These are phyloP conservation scores for Chrysomela aeneicollis DNA, from an alignment of 2,888 invertebrate genomes.

Conservation along the genomic window DNA sequence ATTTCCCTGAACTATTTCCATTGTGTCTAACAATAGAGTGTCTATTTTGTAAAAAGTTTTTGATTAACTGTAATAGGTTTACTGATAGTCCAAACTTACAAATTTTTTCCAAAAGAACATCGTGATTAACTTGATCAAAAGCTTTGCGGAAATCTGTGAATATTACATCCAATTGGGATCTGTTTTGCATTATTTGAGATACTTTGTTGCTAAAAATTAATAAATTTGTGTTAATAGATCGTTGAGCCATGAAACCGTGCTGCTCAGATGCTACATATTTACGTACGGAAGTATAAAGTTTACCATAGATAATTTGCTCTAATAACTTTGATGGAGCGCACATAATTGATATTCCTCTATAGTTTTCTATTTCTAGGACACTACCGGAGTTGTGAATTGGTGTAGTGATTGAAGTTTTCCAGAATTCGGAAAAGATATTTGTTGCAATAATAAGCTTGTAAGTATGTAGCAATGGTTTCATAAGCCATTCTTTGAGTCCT, in stretches of 20 bases:
- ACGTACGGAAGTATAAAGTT: background rate
- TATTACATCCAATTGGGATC: slow-evolving; percentile 2
- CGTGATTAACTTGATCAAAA: slow-evolving; percentile 14
- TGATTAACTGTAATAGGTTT: background rate
- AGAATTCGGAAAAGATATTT: background rate
- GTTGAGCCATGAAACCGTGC: slow-evolving; percentile 4
- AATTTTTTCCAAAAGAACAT: background rate
- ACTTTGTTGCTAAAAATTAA: too few relatives aligned
- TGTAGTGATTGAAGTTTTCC: background rate
- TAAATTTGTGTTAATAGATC: slow-evolving; percentile 13
- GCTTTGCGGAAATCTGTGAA: slow-evolving; percentile 20
- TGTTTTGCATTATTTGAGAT: too few relatives aligned
- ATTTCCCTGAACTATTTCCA: slow-evolving; percentile 3
- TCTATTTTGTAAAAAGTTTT: too few relatives aligned
- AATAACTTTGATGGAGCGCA: slow-evolving; percentile 2
- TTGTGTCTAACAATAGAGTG: background rate
- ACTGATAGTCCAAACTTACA: background rate
- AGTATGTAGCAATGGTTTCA: background rate
- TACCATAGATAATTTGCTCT: slow-evolving; percentile 16
- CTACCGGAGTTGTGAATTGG: slow-evolving; percentile 6
- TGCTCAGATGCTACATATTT: background rate
- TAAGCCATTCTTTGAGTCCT: background rate
- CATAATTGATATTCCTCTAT: slow-evolving; percentile 13
- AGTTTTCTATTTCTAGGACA: slow-evolving; percentile 12
- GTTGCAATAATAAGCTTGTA: slow-evolving; percentile 9